These are phyloP conservation scores for Brachionus sp. DNA, from an alignment of 1,140 invertebrate species.

Conservation along the genomic window DNA sequence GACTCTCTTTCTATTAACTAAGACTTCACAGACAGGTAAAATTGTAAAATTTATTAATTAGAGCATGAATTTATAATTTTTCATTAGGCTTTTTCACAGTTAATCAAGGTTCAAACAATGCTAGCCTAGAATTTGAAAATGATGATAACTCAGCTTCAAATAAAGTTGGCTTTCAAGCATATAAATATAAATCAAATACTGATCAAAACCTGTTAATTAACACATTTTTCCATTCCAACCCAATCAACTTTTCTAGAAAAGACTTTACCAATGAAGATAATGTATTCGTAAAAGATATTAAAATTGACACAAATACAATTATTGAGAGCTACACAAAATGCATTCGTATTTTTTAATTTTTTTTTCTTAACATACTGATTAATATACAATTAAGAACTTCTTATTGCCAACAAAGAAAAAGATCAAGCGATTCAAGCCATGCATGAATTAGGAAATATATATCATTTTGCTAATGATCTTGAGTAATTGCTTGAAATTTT, in stretches of 20 bases:
- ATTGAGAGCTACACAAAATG: slow-evolving; percentile 53
- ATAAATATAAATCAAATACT: background rate
- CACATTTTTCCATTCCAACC: slow-evolving; percentile 36
- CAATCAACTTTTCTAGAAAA: slow-evolving; percentile 11
- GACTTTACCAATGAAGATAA: slow-evolving; percentile 7
- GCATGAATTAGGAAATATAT: slow-evolving; percentile 58
- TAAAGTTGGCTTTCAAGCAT: background rate
- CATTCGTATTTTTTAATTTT: slow-evolving; percentile 51
- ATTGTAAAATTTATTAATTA: background rate
- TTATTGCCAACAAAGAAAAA: slow-evolving; percentile 54
- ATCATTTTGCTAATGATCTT: slow-evolving; percentile 53
- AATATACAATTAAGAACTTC: slow-evolving; percentile 51
- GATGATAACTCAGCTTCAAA: background rate
- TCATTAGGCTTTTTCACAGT: background rate
- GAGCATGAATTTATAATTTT: background rate
- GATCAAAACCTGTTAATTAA: background rate
- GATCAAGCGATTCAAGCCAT: slow-evolving; percentile 56
- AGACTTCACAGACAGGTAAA: slow-evolving; percentile 53
- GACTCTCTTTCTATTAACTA: slow-evolving; percentile 53
- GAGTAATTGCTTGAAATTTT: slow-evolving; percentile 49
- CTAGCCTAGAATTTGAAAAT: background rate
- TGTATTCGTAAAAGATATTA: slow-evolving; percentile 13
- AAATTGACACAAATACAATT: background rate
- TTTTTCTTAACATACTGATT: background rate
- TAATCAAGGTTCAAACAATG: background rate